These are phyloP conservation scores for Parambassis ranga DNA, from an alignment of 2,797 vertebrate genomes.

Conservation along the genomic window DNA sequence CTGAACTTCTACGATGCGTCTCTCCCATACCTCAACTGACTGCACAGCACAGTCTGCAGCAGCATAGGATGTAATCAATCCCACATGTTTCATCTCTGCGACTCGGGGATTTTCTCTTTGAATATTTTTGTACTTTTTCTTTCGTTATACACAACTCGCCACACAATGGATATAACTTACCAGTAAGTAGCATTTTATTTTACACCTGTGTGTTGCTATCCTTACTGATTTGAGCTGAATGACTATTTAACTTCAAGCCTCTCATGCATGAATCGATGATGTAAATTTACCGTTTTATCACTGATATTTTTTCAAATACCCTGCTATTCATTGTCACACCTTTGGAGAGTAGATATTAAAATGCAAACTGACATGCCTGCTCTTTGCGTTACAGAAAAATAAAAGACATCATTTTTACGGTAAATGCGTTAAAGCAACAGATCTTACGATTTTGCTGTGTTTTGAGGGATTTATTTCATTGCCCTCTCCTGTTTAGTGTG, in stretches of 20 bases:
- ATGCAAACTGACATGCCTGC: background rate
- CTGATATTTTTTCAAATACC: background rate
- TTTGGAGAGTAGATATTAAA: conserved; percentile 8
- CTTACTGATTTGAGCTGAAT: conserved; percentile 26
- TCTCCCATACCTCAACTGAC: conserved; percentile 78
- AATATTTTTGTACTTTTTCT: conserved; percentile 72
- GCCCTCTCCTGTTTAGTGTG: conserved; percentile 15
- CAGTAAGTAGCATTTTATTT: conserved; percentile 78
- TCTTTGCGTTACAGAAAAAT: background rate
- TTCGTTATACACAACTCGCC: conserved; percentile 62
- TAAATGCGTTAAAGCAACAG: background rate
- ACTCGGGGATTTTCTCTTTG: conserved; percentile 73
- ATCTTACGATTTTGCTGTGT: background rate
- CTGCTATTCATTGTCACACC: conserved; percentile 3
- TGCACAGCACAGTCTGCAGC: conserved; percentile 77
- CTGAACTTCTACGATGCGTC: conserved; percentile 81
- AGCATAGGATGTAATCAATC: conserved; percentile 84
- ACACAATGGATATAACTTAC: conserved; percentile 79
- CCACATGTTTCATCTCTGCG: conserved; percentile 78
- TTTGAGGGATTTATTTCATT: background rate
- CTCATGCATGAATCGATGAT: background rate
- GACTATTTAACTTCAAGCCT: conserved; percentile 3
- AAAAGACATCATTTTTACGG: background rate
- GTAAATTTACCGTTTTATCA: conserved; percentile 14
- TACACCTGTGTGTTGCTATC: conserved; percentile 25